A percentile compares a stretch with the other conserved stretches of the same genome.
phyloP scores from a whole-genome alignment of 1,140 invertebrate species.

The Stegodyphus mimosarum region DNA sequence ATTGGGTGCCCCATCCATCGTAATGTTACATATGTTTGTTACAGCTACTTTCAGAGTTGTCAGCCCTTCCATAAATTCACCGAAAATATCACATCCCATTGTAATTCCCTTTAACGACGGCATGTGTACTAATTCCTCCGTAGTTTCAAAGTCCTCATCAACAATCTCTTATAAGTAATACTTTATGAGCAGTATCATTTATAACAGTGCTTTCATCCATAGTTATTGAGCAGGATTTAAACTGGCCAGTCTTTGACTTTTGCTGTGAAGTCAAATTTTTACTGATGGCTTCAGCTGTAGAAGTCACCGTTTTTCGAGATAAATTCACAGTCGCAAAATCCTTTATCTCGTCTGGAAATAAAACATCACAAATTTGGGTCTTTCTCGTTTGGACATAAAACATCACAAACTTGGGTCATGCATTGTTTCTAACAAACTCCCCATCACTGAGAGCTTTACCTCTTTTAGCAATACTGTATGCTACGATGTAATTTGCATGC shows the following conservation, averaged over 20 bases:
- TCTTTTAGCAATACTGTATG: conserved; percentile 35
- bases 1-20: conserved; percentile 16
- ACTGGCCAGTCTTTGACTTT: neutral
- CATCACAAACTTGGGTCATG: neutral
- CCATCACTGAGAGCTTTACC: conserved; percentile 33
- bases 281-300: neutral
- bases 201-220: conserved; percentile 20
- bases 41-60: neutral
- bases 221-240: conserved; percentile 9
- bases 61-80: conserved; percentile 12
- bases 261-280: conserved; percentile 10
- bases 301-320: conserved; percentile 18
- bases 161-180: conserved; percentile 27
- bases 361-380: too few species aligned
- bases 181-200: neutral
- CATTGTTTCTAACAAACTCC: conserved; percentile 35
- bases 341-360: too few species aligned
- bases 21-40: conserved; percentile 19
- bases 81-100: conserved; percentile 19
- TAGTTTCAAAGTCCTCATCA: conserved; percentile 33
- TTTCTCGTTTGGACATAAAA: neutral
- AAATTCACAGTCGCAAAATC: conserved; percentile 7
- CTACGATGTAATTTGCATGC: conserved; percentile 14
- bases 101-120: conserved; percentile 18
- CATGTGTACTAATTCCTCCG: conserved; percentile 4